phyloP scores from a whole-genome alignment of 2,888 invertebrate species.

The Phengaris alcon region DNA sequence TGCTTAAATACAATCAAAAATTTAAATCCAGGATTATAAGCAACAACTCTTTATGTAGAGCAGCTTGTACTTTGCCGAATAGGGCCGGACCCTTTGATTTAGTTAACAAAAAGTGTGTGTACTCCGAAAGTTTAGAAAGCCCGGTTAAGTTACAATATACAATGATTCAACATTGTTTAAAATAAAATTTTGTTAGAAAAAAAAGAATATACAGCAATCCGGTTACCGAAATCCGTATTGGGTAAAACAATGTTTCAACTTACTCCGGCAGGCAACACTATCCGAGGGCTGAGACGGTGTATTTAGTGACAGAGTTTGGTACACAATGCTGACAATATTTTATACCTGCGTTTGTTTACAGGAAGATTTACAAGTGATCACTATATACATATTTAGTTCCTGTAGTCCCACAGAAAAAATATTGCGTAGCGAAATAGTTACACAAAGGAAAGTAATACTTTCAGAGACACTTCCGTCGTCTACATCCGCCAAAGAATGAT shows the following conservation, averaged over 20 bases:
- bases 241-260: slow-evolving; percentile 59
- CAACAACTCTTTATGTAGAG: neutral
- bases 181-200: slow-evolving; percentile 52
- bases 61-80: slow-evolving; percentile 2
- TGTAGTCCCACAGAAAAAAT: slow-evolving; percentile 45
- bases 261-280: slow-evolving; percentile 28
- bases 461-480: slow-evolving; percentile 45
- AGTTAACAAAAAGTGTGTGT: neutral
- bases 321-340: slow-evolving; percentile 60
- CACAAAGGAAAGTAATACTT: slow-evolving; percentile 47
- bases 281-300: slow-evolving; percentile 51
- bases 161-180: slow-evolving; percentile 9
- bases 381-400: slow-evolving; percentile 45
- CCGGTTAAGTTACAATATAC: neutral
- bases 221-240: slow-evolving; percentile 62
- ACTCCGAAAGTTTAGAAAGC: neutral
- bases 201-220: slow-evolving; percentile 60
- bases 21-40: neutral
- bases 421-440: slow-evolving; percentile 55
- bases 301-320: slow-evolving; percentile 64
- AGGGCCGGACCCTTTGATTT: neutral
- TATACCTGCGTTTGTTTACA: slow-evolving; percentile 73
- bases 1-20: neutral
- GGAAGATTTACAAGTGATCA: slow-evolving; percentile 47
- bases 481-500: slow-evolving; percentile 63